phyloP scores from a whole-genome alignment of 1,140 invertebrate species.

The Achatina immaculata region DNA sequence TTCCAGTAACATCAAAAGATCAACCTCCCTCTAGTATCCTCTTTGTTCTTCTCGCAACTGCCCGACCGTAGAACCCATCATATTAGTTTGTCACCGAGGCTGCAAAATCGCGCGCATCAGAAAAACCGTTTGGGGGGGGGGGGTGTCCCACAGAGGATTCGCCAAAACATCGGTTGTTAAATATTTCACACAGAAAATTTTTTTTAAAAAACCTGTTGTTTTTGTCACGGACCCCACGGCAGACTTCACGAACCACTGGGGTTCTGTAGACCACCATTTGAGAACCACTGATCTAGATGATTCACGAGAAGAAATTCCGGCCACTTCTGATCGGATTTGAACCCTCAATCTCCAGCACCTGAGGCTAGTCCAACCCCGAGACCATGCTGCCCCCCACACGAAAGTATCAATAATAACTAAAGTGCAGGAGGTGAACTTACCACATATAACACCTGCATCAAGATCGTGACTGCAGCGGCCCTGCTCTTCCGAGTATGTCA shows the following conservation, averaged over 20 bases:
- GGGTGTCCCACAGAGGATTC: neutral
- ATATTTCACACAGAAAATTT: too few species aligned
- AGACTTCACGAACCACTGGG: neutral
- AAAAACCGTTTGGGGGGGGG: neutral
- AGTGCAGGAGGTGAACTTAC: constrained; percentile 42
- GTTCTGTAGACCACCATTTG: neutral
- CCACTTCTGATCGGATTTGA: neutral
- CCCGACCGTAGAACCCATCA: too few species aligned
- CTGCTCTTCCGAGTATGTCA: constrained; percentile 6
- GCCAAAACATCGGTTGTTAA: too few species aligned
- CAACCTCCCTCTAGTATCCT: neutral
- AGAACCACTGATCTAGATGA: neutral
- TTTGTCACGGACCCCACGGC: neutral
- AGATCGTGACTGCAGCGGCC: constrained; percentile 44
- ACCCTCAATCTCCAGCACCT: neutral
- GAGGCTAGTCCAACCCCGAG: too few species aligned
- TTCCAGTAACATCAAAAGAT: neutral
- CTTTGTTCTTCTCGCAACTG: too few species aligned
- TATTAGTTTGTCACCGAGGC: too few species aligned
- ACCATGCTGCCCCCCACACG: too few species aligned
- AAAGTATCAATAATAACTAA: too few species aligned
- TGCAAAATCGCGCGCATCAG: too few species aligned
- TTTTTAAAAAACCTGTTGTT: neutral
- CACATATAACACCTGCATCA: constrained; percentile 55
- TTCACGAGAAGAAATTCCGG: too few species aligned